Conservation (phyloP, 37 sponge, comb jelly and placozoan genomes). For the Mnemiopsis leidyi region DNA sequence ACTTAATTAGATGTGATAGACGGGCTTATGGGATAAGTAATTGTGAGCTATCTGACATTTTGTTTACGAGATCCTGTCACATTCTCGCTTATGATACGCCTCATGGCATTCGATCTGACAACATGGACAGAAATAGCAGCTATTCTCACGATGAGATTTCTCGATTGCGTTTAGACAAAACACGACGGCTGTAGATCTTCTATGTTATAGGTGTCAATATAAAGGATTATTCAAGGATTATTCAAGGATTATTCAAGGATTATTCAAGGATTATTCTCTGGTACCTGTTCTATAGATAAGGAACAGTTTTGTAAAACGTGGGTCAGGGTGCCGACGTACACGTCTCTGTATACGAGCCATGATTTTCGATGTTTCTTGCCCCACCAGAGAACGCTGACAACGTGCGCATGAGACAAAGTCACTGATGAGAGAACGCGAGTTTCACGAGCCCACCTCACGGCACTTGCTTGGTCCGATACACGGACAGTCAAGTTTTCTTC, state of each 20-base stretch:
- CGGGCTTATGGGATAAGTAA: not conserved
- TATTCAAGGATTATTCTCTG: not conserved
- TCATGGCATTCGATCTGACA: too few species aligned
- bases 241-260: too few species aligned
- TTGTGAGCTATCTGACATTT: not conserved
- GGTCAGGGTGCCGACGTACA: conserved; percentile 49
- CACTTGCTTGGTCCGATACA: conserved; percentile 47
- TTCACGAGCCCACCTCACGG: conserved; percentile 53
- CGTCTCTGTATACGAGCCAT: conserved; percentile 58
- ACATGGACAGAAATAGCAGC: too few species aligned
- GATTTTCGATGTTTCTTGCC: conserved; percentile 55
- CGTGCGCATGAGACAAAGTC: conserved; percentile 23
- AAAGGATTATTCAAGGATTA: too few species aligned
- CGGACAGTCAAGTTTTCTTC: conserved; percentile 54
- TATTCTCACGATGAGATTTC: too few species aligned
- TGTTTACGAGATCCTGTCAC: not conserved
- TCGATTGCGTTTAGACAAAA: too few species aligned
- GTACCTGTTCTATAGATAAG: conserved; percentile 33
- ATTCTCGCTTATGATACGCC: not conserved
- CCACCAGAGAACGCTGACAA: conserved; percentile 57
- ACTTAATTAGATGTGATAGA: not conserved
- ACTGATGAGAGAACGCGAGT: not conserved
- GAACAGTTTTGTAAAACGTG: conserved; percentile 56
- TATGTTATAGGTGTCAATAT: too few species aligned
- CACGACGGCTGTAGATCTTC: too few species aligned